These are phyloP conservation scores for Buphagus erythrorhynchus DNA, from an alignment of 2,797 vertebrate genomes.

Conservation along the genomic window DNA sequence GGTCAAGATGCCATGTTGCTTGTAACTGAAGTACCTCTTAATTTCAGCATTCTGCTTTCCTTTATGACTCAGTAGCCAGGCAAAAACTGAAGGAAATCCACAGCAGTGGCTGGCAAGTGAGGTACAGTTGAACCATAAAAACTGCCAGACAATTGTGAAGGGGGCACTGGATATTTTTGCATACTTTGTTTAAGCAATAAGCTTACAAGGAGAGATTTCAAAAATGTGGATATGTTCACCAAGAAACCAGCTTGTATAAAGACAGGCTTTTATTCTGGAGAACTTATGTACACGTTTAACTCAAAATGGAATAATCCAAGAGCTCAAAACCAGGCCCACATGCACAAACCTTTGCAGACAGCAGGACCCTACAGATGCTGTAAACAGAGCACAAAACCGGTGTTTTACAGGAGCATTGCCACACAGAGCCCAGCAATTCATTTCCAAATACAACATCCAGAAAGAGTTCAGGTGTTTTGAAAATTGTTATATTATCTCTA, in stretches of 20 bases:
- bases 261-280: neutral
- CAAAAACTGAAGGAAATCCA: neutral
- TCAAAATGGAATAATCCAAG: neutral
- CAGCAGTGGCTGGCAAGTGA: neutral
- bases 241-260: neutral
- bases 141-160: neutral
- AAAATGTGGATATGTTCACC: neutral
- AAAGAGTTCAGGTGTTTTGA: neutral
- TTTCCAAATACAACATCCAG: neutral
- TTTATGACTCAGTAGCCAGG: neutral
- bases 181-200: neutral
- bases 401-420: fast-evolving
- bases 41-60: neutral
- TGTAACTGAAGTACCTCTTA: neutral
- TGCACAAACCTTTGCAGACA: neutral
- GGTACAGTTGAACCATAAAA: neutral
- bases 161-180: neutral
- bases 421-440: neutral
- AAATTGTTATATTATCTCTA: neutral
- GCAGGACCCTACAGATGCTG: fast-evolving
- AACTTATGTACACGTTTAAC: neutral
- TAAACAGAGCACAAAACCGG: fast-evolving
- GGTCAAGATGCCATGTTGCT: neutral
- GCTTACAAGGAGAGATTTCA: neutral
- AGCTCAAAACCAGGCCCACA: neutral